Evolutionary conservation across 2,113 vertebrate genomes (phyloP).

Genomic region (Pachyramphus minor): DNA sequence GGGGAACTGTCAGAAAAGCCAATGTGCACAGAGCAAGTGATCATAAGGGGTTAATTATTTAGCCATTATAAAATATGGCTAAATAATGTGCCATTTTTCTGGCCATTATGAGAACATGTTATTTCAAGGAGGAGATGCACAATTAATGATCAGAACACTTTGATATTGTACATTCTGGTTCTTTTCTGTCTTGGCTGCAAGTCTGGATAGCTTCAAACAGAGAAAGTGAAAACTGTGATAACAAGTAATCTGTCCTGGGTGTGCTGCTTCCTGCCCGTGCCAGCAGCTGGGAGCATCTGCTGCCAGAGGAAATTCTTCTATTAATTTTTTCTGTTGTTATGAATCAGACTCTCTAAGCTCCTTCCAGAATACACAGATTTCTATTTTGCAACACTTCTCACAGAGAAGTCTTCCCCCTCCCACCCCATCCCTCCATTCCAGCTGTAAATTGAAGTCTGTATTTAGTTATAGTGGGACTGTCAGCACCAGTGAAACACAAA

Average conservation of each 20-base stretch:
- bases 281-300: background rate
- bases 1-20: background rate
- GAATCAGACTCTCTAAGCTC: background rate
- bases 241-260: background rate
- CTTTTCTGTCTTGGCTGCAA: background rate
- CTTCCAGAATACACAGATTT: background rate
- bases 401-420: background rate
- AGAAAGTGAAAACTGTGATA: background rate
- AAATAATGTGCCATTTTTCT: background rate
- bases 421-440: background rate
- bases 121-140: background rate
- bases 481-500: background rate
- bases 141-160: background rate
- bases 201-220: background rate
- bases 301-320: background rate
- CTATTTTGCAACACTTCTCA: background rate
- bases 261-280: background rate
- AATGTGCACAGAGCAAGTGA: fast-evolving
- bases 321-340: background rate
- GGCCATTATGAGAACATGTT: background rate
- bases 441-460: background rate
- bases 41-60: background rate
- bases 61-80: background rate
- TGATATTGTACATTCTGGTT: background rate
- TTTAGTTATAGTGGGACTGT: background rate